phyloP scores from a whole-genome alignment of 53 echinoderm and acorn worm species.

The Stichopus horrens region DNA sequence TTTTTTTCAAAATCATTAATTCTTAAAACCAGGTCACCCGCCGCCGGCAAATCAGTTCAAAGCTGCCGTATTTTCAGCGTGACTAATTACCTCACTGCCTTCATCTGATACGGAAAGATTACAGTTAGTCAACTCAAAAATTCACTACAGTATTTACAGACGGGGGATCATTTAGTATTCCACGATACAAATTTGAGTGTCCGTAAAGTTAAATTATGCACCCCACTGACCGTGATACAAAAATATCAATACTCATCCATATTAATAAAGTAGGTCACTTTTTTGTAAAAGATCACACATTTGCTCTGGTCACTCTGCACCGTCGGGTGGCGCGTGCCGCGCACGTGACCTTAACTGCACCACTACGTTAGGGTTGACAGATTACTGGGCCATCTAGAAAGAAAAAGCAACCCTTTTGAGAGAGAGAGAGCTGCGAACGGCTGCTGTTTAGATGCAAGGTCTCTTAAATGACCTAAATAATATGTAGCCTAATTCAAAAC shows the following conservation, averaged over 20 bases:
- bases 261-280: neutral
- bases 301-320: neutral
- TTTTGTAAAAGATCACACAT: neutral
- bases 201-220: neutral
- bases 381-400: neutral
- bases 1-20: neutral
- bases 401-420: neutral
- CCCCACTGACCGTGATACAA: neutral
- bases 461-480: neutral
- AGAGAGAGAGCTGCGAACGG: neutral
- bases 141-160: neutral
- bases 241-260: neutral
- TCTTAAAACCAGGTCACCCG: neutral
- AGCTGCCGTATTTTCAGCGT: neutral
- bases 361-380: neutral
- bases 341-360: neutral
- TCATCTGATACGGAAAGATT: neutral
- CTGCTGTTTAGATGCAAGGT: neutral
- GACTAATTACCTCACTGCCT: neutral
- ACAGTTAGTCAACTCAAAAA: neutral
- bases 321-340: neutral
- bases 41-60: neutral
- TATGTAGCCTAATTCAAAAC: neutral
- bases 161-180: neutral
- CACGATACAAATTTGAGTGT: neutral